Conservation (phyloP, 2,888 invertebrate species). For the Dicroscelio sp. region DNA sequence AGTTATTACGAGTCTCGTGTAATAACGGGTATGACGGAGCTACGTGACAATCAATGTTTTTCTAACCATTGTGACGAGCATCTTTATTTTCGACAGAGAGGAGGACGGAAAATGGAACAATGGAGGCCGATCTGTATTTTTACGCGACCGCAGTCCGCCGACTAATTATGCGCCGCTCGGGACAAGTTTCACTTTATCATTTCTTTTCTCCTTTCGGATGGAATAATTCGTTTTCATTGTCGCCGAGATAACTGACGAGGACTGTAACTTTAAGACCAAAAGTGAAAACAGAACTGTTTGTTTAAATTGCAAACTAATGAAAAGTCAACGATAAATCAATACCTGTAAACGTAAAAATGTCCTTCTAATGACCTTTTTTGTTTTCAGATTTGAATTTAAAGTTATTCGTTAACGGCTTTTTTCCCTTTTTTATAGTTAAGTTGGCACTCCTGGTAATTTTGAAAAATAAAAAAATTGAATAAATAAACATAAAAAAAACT, state of each 20-base stretch:
- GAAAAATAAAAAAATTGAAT: too few species aligned
- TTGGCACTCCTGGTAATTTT: too few species aligned
- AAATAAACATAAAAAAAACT: too few species aligned
- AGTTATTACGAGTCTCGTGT: constrained; percentile 49
- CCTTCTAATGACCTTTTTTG: too few species aligned
- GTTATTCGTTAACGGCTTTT: too few species aligned
- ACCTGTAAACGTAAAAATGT: too few species aligned
- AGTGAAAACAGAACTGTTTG: background rate
- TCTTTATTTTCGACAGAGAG: constrained; percentile 7
- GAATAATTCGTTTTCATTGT: constrained; percentile 24
- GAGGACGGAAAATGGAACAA: background rate
- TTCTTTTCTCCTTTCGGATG: constrained; percentile 36
- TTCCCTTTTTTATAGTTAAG: too few species aligned
- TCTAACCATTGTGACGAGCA: constrained; percentile 49
- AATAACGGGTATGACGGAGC: constrained; percentile 50
- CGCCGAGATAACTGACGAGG: constrained; percentile 8
- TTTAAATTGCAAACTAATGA: background rate
- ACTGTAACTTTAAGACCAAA: too few species aligned
- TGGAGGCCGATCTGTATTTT: background rate
- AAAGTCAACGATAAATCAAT: too few species aligned
- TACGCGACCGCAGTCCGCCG: background rate
- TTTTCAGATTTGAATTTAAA: too few species aligned
- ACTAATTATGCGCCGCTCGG: constrained; percentile 6
- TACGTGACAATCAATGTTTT: constrained; percentile 74
- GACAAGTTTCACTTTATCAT: constrained; percentile 63